Conservation (phyloP, 2,888 invertebrate genomes). For the Chymomyza amoena region DNA sequence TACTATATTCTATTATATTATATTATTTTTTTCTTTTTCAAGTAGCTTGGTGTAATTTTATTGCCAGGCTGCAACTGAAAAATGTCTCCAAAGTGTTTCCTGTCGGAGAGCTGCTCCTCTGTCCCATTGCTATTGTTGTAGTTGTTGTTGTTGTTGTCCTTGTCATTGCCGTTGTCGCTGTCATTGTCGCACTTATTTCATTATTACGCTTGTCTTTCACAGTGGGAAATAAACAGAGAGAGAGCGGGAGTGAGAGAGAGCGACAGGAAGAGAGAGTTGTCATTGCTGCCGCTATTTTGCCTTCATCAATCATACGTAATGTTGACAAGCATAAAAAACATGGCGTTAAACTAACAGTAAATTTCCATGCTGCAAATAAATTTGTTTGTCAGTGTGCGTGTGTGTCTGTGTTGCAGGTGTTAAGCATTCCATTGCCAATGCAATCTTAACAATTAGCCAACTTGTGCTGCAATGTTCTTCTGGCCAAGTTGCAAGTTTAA, state of each 20-base stretch:
- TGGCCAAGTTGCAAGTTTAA: not conserved
- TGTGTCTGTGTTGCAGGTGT: not conserved
- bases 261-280: not conserved
- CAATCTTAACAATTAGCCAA: not conserved
- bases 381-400: not conserved
- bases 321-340: slow-evolving; percentile 56
- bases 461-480: not conserved
- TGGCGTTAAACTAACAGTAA: not conserved
- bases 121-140: not conserved
- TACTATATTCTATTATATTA: no score
- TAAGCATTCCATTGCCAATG: not conserved
- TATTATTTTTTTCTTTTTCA: not conserved
- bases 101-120: not conserved
- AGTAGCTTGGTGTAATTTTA: not conserved
- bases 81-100: not conserved
- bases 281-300: slow-evolving; percentile 17
- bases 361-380: not conserved
- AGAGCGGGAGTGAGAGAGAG: not conserved
- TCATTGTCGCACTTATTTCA: not conserved
- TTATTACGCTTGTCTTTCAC: not conserved
- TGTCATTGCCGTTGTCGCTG: not conserved
- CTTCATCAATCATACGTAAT: slow-evolving; percentile 69
- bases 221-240: not conserved
- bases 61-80: not conserved
- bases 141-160: not conserved